phyloP scores from a whole-genome alignment of 2,888 invertebrate species.

The Andrena marginata region DNA sequence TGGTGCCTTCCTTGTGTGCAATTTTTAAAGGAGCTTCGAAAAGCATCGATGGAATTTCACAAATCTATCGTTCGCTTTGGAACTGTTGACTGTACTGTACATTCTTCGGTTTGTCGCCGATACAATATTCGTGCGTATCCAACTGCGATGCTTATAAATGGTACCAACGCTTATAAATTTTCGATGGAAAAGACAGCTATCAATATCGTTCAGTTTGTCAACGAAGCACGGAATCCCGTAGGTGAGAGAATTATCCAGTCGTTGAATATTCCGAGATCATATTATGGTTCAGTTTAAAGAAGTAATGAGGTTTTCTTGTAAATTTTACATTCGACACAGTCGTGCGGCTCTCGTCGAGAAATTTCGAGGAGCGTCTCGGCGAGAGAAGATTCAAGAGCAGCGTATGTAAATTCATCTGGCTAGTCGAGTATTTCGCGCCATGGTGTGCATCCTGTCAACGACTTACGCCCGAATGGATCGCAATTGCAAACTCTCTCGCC shows the following conservation, averaged over 20 bases:
- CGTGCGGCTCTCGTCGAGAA: conserved; percentile 86
- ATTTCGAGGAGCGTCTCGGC: conserved; percentile 86
- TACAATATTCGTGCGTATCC: conserved; percentile 90
- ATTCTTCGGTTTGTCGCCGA: conserved; percentile 87
- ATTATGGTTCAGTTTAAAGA: not conserved
- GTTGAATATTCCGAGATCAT: not conserved
- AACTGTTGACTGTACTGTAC: conserved; percentile 89
- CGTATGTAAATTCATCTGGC: conserved; percentile 86
- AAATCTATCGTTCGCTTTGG: conserved; percentile 87
- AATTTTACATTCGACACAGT: conserved; percentile 83
- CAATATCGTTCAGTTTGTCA: conserved; percentile 89
- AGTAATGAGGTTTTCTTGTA: conserved; percentile 14
- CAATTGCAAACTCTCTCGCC: conserved; percentile 87
- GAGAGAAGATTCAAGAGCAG: conserved; percentile 83
- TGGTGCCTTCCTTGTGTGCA: conserved; percentile 92
- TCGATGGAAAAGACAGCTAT: conserved; percentile 87
- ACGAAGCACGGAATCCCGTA: conserved; percentile 86
- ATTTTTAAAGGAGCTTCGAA: conserved; percentile 89
- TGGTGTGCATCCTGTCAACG: conserved; percentile 92
- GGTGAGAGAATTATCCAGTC: conserved; percentile 79
- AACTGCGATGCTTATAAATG: conserved; percentile 89
- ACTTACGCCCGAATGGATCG: conserved; percentile 89
- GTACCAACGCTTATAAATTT: conserved; percentile 86
- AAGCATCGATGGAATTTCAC: conserved; percentile 87
- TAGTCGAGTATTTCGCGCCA: conserved; percentile 90